Evolutionary conservation across 2,797 vertebrate genomes (phyloP), one percentile per base, ranked within the genome.

Genomic region (Distichodus sexfasciatus): DNA sequence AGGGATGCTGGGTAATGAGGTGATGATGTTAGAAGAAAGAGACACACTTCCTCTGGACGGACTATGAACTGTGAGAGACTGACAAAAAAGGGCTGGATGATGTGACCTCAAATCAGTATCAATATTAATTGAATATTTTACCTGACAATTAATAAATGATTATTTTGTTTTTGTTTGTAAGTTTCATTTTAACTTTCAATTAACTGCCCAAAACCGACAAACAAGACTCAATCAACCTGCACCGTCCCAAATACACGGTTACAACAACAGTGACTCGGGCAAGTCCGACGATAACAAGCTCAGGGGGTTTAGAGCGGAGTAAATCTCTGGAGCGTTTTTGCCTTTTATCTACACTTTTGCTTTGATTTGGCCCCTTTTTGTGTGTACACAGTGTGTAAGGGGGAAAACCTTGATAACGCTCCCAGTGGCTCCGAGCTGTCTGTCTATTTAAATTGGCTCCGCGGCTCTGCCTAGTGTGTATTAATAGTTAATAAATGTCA

Each of bases 401-500:
- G 11, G 35, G 23, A 64, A 51, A 60, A n/a, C 14, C 57, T 28
- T 35, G 24, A 43, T 29, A 38, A 35, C 26, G 51, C 47, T 54
- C 40, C 51, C 64, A 59, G 41, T 41, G 36, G 48, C 65, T 46
- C 48, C 40, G 47, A 69, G 64, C 41, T 69, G 65, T 69, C 67
- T 51, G 54, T 64, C 72, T 50, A 28, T 75, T 66, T 51, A 66
- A 66, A 74, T 70, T 31, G 36, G 54, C 46, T 58, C 48, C 10
- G 36, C 28, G 55, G 67, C 69, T 67, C 58, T 74, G 46, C 54
- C 71, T 35, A 55, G 69, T 40, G 46, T 61, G 24, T 61, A 65
- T 75, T 71, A 73, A 73, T 70, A 58, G 50, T 79, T 73, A 70
- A 76, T 67, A 72, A 74, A 70, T 62, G 57, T 67, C 66, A 71